Conservation (phyloP, 2,888 invertebrate species). For the Plutella xylostella region DNA sequence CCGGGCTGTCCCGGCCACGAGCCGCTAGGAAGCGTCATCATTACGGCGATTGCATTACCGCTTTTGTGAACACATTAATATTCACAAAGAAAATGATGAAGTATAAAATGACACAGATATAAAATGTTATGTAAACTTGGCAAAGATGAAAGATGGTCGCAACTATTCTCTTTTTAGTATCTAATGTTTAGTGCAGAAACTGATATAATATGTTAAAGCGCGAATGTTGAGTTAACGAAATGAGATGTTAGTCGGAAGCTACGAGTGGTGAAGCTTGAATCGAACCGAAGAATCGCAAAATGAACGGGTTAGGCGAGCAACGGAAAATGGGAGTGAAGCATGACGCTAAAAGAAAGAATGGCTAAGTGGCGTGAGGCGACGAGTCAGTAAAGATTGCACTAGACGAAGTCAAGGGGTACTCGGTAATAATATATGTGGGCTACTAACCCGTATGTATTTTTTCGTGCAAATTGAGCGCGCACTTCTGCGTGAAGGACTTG, state of each 20-base stretch:
- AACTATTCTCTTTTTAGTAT: background rate
- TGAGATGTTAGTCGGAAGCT: constrained; percentile 62
- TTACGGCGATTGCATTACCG: constrained; percentile 68
- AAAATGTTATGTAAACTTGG: constrained; percentile 29
- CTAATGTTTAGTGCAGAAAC: constrained; percentile 50
- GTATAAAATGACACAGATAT: constrained; percentile 7
- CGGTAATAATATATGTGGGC: constrained; percentile 64
- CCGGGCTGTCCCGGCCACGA: constrained; percentile 23
- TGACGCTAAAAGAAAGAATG: constrained; percentile 56
- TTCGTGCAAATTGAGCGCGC: constrained; percentile 73
- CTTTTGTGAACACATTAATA: constrained; percentile 68
- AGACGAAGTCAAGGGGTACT: constrained; percentile 40
- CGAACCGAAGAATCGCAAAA: constrained; percentile 42
- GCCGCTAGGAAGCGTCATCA: constrained; percentile 50
- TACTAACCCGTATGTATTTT: constrained; percentile 73
- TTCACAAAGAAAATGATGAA: constrained; percentile 57
- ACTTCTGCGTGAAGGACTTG: constrained; percentile 74
- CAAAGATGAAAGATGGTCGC: constrained; percentile 25
- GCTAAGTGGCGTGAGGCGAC: constrained; percentile 1
- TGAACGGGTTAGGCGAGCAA: constrained; percentile 63
- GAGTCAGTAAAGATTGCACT: background rate
- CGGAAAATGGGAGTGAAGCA: constrained; percentile 62
- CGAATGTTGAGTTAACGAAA: constrained; percentile 44
- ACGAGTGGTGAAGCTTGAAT: constrained; percentile 43
- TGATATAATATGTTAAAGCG: constrained; percentile 56